Percentiles rank a stretch among this genome's conserved stretches.
Conservation (phyloP, 2,888 invertebrate species). For the Seira ritae region DNA sequence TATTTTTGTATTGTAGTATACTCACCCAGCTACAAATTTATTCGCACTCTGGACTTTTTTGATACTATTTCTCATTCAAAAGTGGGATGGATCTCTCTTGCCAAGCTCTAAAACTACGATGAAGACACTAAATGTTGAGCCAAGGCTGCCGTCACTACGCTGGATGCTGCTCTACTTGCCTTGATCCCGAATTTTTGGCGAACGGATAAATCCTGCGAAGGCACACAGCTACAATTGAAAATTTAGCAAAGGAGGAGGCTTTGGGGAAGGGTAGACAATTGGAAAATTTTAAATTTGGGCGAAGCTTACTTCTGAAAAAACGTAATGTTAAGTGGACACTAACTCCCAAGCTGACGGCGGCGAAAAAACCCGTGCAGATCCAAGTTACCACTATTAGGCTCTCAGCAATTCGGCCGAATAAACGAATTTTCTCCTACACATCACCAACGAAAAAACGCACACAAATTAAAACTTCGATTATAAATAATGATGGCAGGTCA, state of each 20-base stretch:
- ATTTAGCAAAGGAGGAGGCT: slow-evolving; percentile 9
- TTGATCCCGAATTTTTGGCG: slow-evolving; percentile 54
- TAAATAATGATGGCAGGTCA: too few relatives aligned
- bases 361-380: slow-evolving; percentile 58
- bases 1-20: not conserved
- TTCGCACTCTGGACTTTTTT: slow-evolving; percentile 31
- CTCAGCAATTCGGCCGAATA: slow-evolving; percentile 54
- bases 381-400: slow-evolving; percentile 56
- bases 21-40: slow-evolving; percentile 49
- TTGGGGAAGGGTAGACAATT: not conserved
- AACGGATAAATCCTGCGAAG: slow-evolving; percentile 45
- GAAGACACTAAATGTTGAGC: slow-evolving; percentile 23
- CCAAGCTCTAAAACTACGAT: too few relatives aligned
- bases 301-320: slow-evolving; percentile 51
- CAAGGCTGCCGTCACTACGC: slow-evolving; percentile 42
- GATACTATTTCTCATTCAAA: slow-evolving; percentile 26
- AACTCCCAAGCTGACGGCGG: slow-evolving; percentile 45
- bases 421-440: slow-evolving; percentile 58
- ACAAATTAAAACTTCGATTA: not conserved
- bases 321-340: slow-evolving; percentile 47
- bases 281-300: not conserved
- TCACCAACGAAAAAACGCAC: not conserved
- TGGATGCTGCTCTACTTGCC: slow-evolving; percentile 20
- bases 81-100: not conserved
- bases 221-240: slow-evolving; percentile 6